Conservation (phyloP, 2,888 invertebrate genomes). For the Didymodactylos carnosus region DNA sequence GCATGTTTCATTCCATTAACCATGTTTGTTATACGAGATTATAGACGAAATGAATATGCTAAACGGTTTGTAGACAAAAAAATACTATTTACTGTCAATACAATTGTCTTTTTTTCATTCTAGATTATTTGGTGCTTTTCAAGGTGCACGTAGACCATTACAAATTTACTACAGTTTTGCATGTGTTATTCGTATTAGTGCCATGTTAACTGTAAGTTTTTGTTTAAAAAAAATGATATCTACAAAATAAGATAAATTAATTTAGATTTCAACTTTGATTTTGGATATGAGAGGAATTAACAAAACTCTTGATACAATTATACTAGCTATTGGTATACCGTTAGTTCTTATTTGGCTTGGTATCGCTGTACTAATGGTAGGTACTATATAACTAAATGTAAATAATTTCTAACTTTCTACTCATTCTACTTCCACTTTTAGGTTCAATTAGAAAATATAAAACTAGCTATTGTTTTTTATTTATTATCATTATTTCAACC, state of each 20-base stretch:
- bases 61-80: too few species aligned
- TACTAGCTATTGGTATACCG: neutral
- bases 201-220: neutral
- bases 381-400: neutral
- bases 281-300: too few species aligned
- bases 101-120: neutral
- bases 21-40: neutral
- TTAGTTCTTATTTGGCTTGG: neutral
- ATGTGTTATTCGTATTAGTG: neutral
- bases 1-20: neutral
- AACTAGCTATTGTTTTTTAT: neutral
- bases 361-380: neutral
- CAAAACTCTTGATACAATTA: neutral
- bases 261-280: neutral
- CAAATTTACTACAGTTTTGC: neutral
- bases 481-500: neutral
- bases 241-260: neutral
- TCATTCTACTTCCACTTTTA: neutral
- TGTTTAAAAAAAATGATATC: neutral
- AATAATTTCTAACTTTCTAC: neutral
- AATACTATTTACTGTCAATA: too few species aligned
- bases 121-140: neutral
- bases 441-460: neutral
- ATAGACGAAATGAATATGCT: neutral
- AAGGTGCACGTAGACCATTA: neutral